Base-by-base conservation (phyloP, 2,888 invertebrate species). In the Agrochola macilenta region DNA sequence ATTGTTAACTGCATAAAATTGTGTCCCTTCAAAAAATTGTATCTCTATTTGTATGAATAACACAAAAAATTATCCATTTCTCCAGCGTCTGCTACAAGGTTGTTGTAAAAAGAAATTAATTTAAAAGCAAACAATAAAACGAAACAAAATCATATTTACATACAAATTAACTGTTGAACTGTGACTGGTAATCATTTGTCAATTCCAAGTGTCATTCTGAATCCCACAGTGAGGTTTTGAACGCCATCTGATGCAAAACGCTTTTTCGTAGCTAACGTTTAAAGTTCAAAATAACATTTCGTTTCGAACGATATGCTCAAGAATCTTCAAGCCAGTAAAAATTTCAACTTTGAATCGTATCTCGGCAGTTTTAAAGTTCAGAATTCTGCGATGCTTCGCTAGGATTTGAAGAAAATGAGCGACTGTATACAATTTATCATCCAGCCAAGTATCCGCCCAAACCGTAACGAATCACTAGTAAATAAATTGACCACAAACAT, bases 401-500 rank as follows among this genome's bases (percentile, higher is more conserved):
- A 83, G 83, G 85, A 90, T 84, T 87, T 85, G 90, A 91, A 92
- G 91, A 93, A 94, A 93, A 95, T 94, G 94, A 95, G 90, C 89
- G 93, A 94, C 93, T 93, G 93, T 88, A 88, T 91, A 93, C 93
- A 93, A 96, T 96, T 96, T 95, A 96, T 96, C 96, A 96, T 96
- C 94, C 90, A 89, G 89, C 89, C 94, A 96, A 96, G 96, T 96
- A 96, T 96, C 95, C 96, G 96, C 96, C 96, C 96, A 93, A 92
- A 90, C 94, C 94, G 93, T 94, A 96, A 95, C 96, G 94, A 96
- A 96, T 96, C 93, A 91, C 94, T 95, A 94, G 95, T 96, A 96
- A 96, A 96, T 95, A 96, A 96, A 96, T 95, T 95, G 96, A 96
- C 95, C 94, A 95, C 94, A 95, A 95, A 94, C 92, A 94, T 94